phyloP scores from a whole-genome alignment of 2,113 vertebrate species.

The Daboia siamensis region DNA sequence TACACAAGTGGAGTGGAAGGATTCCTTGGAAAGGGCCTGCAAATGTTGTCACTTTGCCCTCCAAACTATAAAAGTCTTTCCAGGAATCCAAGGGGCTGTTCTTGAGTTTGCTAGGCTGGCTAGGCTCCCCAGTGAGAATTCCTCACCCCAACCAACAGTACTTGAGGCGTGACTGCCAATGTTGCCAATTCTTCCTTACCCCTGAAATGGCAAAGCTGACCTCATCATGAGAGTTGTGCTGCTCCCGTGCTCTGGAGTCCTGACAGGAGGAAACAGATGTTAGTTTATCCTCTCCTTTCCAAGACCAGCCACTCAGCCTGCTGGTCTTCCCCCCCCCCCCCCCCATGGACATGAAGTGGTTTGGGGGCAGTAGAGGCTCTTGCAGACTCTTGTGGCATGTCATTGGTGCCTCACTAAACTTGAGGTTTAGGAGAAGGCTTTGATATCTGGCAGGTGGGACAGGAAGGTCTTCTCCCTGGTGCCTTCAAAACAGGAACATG shows the following conservation, averaged over 20 bases:
- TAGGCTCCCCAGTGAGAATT: not conserved
- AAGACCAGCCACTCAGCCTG: not conserved
- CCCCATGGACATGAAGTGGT: not conserved
- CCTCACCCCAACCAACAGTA: not conserved
- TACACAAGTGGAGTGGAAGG: not conserved
- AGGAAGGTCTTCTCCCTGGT: not conserved
- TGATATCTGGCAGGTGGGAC: not conserved
- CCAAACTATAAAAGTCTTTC: not conserved
- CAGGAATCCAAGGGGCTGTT: not conserved
- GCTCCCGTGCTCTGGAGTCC: not conserved
- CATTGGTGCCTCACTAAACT: not conserved
- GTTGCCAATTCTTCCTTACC: not conserved
- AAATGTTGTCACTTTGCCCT: not conserved
- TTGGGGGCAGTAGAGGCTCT: not conserved
- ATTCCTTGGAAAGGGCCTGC: not conserved
- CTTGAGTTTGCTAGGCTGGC: not conserved
- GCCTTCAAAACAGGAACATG: not conserved
- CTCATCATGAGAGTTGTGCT: not conserved
- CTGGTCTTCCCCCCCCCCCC: fast-evolving
- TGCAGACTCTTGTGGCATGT: not conserved
- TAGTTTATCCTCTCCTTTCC: not conserved
- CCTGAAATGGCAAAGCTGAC: not conserved
- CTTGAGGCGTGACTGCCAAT: not conserved
- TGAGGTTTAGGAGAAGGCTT: not conserved
- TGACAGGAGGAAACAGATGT: not conserved